A percentile compares a stretch with the other conserved stretches of the same genome.
phyloP scores from a whole-genome alignment of 2,113 vertebrate species.

The Stegastes partitus region DNA sequence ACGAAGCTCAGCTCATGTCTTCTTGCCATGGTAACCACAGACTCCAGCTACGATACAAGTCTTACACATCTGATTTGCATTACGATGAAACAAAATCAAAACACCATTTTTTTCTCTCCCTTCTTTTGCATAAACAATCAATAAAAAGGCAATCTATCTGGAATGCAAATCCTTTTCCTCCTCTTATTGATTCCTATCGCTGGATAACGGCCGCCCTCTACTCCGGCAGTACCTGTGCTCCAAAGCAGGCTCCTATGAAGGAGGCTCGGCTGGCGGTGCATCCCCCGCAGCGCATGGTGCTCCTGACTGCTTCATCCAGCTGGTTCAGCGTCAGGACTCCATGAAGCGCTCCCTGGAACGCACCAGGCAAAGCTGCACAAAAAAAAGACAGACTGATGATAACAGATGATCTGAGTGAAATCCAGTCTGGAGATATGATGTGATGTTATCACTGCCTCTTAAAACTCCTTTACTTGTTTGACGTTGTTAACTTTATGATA shows the following conservation, averaged over 20 bases:
- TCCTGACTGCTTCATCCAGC: conserved; percentile 78
- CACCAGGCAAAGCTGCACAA: conserved; percentile 77
- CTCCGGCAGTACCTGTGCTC: conserved; percentile 74
- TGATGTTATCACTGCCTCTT: not conserved
- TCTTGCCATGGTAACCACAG: not conserved
- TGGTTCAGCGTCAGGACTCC: conserved; percentile 73
- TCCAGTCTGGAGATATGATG: not conserved
- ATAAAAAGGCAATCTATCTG: not conserved
- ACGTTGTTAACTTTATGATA: not conserved
- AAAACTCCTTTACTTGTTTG: not conserved
- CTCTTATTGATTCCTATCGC: not conserved
- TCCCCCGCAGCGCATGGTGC: conserved; percentile 81
- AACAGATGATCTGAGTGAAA: not conserved
- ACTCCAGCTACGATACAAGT: not conserved
- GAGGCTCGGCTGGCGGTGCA: conserved; percentile 80
- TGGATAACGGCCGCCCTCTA: not conserved
- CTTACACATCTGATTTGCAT: not conserved
- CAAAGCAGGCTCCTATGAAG: conserved; percentile 82
- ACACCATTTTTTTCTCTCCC: too few relatives aligned
- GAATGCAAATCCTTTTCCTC: not conserved
- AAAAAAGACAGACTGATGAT: conserved; percentile 1
- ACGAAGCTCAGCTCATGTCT: not conserved
- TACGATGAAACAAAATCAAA: not conserved
- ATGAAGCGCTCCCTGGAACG: conserved; percentile 82
- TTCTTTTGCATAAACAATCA: too few relatives aligned